phyloP scores from a whole-genome alignment of 1,140 invertebrate genomes.

The Nebria ingens region DNA sequence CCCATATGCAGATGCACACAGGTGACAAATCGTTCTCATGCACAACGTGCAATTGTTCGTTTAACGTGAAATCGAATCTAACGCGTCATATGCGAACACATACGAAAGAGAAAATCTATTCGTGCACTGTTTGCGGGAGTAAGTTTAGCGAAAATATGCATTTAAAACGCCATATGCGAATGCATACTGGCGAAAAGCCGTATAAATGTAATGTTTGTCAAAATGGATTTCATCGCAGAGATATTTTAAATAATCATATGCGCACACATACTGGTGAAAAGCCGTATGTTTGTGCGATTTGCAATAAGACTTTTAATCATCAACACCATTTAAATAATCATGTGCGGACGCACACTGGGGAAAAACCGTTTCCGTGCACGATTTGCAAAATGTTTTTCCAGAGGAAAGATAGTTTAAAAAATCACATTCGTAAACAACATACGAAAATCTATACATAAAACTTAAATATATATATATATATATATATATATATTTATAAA shows the following conservation, averaged over 20 bases:
- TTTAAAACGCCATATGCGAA: conserved; percentile 32
- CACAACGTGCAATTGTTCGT: conserved; percentile 17
- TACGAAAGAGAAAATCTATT: conserved; percentile 49
- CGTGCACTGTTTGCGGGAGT: conserved; percentile 55
- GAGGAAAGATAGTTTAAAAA: no score
- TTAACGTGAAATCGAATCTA: conserved; percentile 37
- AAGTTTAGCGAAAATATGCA: conserved; percentile 45
- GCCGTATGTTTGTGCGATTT: no score
- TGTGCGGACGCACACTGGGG: no score
- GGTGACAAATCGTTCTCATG: conserved; percentile 10
- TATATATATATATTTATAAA: no score
- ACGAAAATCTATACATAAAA: no score
- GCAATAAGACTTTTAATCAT: no score
- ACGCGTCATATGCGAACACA: conserved; percentile 52
- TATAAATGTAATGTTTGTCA: conserved; percentile 35
- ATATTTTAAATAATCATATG: conserved; percentile 40
- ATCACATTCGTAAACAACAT: no score
- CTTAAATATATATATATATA: no score
- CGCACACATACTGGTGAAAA: conserved; percentile 31
- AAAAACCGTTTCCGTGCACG: no score
- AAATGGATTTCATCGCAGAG: conserved; percentile 34
- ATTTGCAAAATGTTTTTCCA: no score
- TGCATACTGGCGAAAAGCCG: conserved; percentile 35
- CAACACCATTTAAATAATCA: no score
- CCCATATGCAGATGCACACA: no score